A percentile compares a stretch with the other conserved stretches of the same genome.
Evolutionary conservation across 2,888 invertebrate genomes (phyloP).

Genomic region (Eudemis profundana): DNA sequence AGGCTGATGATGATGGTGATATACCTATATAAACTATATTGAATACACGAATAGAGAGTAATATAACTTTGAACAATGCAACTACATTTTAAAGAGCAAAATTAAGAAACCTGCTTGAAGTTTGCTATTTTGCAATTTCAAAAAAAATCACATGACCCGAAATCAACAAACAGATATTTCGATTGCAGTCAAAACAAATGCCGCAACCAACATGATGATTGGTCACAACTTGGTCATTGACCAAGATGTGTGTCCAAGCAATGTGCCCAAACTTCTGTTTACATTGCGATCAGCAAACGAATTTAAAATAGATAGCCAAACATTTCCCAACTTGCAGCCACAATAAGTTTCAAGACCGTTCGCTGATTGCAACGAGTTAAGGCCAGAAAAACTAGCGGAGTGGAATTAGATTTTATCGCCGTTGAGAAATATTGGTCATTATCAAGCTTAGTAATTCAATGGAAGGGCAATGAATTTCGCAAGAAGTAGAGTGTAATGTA

Average conservation of each 20-base stretch:
- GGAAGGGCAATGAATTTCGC: not conserved
- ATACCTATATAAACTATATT: too few relatives aligned
- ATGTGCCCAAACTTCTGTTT: constrained; percentile 30
- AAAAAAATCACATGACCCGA: not conserved
- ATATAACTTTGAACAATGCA: too few relatives aligned
- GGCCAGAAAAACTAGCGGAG: constrained; percentile 31
- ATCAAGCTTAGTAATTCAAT: too few relatives aligned
- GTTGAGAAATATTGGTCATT: constrained; percentile 23
- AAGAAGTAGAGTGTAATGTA: not conserved
- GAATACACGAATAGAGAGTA: too few relatives aligned
- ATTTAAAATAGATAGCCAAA: constrained; percentile 36
- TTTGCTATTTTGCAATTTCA: too few relatives aligned
- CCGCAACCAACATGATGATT: constrained; percentile 3
- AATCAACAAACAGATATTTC: not conserved
- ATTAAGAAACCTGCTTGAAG: too few relatives aligned
- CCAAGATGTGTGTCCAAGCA: constrained; percentile 14
- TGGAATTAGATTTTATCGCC: constrained; percentile 22
- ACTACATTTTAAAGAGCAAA: too few relatives aligned
- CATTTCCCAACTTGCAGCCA: constrained; percentile 27
- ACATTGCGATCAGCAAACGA: constrained; percentile 21
- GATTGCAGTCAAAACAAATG: constrained; percentile 9
- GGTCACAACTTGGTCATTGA: not conserved
- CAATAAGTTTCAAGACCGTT: constrained; percentile 36
- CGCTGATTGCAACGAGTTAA: constrained; percentile 21
- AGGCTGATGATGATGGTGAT: too few relatives aligned